Evolutionary conservation across 2,113 vertebrate species (phyloP).

Genomic region (Cochlearius cochlearius): DNA sequence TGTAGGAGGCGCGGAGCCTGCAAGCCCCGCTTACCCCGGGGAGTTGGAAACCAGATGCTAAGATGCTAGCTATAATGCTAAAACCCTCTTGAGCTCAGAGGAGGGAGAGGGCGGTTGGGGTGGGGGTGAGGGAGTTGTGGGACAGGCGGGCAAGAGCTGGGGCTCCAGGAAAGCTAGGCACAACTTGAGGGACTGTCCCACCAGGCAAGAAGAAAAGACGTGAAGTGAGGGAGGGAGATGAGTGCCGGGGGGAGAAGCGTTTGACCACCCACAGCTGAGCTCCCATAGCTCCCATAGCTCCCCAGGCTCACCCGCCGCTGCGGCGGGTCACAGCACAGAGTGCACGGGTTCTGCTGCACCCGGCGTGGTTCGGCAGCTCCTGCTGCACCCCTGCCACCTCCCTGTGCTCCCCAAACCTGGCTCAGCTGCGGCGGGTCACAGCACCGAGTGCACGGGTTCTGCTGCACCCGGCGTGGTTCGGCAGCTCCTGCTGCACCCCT

Average conservation of each 20-base stretch:
- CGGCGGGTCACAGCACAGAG: not conserved
- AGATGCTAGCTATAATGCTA: not conserved
- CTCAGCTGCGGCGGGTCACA: too few relatives aligned
- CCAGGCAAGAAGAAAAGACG: not conserved
- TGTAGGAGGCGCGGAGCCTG: not conserved
- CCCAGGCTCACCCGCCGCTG: not conserved
- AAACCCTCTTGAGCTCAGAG: not conserved
- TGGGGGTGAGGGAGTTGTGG: not conserved
- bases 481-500: not conserved
- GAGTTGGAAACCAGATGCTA: not conserved
- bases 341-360: not conserved
- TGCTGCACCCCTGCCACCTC: not conserved
- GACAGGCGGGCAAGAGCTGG: not conserved
- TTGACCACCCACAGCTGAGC: not conserved
- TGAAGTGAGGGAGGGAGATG: not conserved
- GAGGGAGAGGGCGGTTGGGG: not conserved
- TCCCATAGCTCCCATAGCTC: accelerated
- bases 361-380: not conserved
- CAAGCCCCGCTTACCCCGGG: accelerated
- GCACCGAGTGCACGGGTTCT: too few relatives aligned
- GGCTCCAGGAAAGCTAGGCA: not conserved
- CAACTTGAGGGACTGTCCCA: not conserved
- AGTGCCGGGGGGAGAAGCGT: not conserved
- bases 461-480: not conserved
- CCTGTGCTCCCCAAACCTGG: not conserved